phyloP scores from a whole-genome alignment of 2,113 vertebrate genomes.

The Leucosticte australis region DNA sequence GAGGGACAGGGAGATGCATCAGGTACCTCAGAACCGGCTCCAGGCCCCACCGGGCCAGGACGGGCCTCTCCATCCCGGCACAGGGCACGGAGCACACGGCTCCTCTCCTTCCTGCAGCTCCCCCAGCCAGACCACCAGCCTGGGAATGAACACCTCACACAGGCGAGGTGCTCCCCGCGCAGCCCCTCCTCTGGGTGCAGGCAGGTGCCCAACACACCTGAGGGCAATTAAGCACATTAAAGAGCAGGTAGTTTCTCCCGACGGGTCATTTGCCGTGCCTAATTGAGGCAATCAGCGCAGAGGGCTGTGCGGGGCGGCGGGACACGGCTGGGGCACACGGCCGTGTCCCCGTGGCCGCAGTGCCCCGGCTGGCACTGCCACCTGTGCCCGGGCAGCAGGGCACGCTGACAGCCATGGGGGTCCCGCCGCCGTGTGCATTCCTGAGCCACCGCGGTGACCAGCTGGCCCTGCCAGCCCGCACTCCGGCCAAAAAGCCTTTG shows the following conservation, averaged over 20 bases:
- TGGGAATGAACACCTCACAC: neutral
- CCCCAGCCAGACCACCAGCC: accelerated
- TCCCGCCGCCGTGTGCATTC: accelerated
- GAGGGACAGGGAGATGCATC: neutral
- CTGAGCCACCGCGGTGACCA: accelerated
- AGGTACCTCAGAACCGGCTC: accelerated
- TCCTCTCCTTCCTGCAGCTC: accelerated
- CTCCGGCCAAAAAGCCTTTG: neutral
- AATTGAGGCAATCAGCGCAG: accelerated
- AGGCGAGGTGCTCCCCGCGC: accelerated
- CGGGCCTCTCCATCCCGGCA: accelerated
- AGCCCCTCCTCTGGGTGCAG: accelerated
- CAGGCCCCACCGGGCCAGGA: neutral
- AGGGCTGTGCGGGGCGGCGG: neutral
- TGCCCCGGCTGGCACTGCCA: neutral
- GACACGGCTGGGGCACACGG: neutral
- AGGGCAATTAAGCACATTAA: neutral
- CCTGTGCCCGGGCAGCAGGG: accelerated
- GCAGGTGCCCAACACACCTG: neutral
- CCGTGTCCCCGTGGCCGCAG: neutral
- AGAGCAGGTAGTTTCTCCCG: neutral
- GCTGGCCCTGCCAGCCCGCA: neutral
- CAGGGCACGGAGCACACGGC: accelerated
- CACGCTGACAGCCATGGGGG: neutral
- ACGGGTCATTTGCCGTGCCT: accelerated